Conservation (phyloP, 2,113 vertebrate species). For the Electrona antarctica region DNA sequence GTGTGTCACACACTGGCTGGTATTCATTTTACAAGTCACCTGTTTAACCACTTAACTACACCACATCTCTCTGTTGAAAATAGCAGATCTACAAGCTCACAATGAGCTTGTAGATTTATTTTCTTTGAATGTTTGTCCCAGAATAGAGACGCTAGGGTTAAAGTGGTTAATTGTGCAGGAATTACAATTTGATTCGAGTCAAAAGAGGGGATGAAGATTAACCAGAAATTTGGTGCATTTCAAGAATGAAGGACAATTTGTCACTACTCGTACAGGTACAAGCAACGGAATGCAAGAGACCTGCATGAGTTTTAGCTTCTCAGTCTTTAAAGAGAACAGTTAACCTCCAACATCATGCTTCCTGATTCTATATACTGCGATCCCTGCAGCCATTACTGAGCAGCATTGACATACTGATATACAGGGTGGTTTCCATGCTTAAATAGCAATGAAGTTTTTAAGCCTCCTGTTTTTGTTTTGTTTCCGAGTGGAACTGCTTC, state of each 20-base stretch:
- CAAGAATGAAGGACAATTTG: not conserved
- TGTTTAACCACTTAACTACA: not conserved
- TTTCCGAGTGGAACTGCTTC: conserved; percentile 72
- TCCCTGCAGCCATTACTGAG: conserved; percentile 41
- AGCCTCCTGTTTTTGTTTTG: conserved; percentile 48
- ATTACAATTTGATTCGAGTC: not conserved
- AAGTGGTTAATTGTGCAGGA: conserved; percentile 1
- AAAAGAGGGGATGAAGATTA: not conserved
- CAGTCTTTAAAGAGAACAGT: conserved; percentile 16
- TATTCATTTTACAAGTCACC: not conserved
- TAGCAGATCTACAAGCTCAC: no score
- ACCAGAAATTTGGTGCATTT: conserved; percentile 21
- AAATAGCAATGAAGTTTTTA: conserved; percentile 54
- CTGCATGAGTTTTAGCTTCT: conserved; percentile 14
- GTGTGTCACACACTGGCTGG: conserved; percentile 23
- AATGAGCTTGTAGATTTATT: no score
- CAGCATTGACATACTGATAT: conserved; percentile 30
- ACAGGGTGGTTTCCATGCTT: conserved; percentile 45
- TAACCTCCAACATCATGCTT: conserved; percentile 38
- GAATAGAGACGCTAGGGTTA: no score
- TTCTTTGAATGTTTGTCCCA: no score
- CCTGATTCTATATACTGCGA: conserved; percentile 29
- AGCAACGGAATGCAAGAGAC: no score
- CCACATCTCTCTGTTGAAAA: no score
- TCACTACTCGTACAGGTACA: no score